phyloP scores from a whole-genome alignment of 2,797 vertebrate genomes.

The Bovichtus variegatus region DNA sequence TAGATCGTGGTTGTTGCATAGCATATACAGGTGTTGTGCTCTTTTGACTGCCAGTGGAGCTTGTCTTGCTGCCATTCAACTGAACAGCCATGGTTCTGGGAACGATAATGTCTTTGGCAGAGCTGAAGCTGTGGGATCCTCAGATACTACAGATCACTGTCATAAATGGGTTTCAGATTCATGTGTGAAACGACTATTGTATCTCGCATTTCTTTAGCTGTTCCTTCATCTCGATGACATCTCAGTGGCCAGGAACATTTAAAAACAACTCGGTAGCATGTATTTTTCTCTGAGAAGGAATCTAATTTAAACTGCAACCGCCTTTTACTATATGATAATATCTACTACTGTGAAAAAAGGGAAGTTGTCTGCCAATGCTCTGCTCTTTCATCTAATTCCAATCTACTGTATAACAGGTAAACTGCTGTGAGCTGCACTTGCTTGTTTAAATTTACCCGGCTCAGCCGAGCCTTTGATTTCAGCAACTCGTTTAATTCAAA shows the following conservation, averaged over 20 bases:
- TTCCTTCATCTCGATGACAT: conserved; percentile 74
- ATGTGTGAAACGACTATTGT: conserved; percentile 52
- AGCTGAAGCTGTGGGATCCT: conserved; percentile 64
- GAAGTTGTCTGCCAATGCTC: conserved; percentile 83
- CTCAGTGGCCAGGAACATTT: conserved; percentile 53
- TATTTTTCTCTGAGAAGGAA: conserved; percentile 57
- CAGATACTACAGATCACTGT: conserved; percentile 68
- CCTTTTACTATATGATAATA: conserved; percentile 80
- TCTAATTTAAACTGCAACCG: conserved; percentile 75
- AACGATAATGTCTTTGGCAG: conserved; percentile 73
- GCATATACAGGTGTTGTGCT: conserved; percentile 76
- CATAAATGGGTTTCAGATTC: conserved; percentile 71
- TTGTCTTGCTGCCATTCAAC: conserved; percentile 67
- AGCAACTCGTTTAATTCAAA: conserved; percentile 96
- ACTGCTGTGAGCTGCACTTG: conserved; percentile 93
- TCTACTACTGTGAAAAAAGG: conserved; percentile 70
- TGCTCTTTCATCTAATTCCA: conserved; percentile 88
- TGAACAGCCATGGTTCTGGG: conserved; percentile 72
- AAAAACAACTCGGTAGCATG: conserved; percentile 47
- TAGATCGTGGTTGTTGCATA: conserved; percentile 44
- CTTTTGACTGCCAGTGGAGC: conserved; percentile 76
- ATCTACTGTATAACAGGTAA: conserved; percentile 92
- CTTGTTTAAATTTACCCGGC: conserved; percentile 95
- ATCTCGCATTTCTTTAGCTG: conserved; percentile 30
- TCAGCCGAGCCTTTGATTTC: conserved; percentile 93